Conservation (phyloP, 2,888 invertebrate genomes). For the Oxyteleia sp. region DNA sequence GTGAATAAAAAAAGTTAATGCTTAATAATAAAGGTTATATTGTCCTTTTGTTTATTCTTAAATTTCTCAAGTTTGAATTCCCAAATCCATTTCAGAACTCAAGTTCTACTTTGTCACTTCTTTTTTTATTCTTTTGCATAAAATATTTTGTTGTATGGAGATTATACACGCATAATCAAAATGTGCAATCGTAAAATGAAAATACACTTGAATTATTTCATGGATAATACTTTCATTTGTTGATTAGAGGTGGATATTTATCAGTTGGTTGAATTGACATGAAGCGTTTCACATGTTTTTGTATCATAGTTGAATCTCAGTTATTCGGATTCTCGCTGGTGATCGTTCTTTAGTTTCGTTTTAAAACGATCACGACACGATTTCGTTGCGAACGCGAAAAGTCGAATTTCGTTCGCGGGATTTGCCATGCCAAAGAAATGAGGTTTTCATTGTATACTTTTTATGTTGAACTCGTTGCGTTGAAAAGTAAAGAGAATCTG, state of each 20-base stretch:
- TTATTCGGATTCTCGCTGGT: conserved; percentile 37
- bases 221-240: conserved; percentile 36
- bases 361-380: conserved; percentile 2
- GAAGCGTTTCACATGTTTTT: too few species aligned
- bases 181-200: too few species aligned
- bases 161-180: background rate
- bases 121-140: too few species aligned
- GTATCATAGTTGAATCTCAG: conserved; percentile 34
- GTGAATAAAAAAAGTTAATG: too few species aligned
- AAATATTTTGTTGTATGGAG: too few species aligned
- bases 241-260: conserved; percentile 8
- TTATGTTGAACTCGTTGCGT: conserved; percentile 30
- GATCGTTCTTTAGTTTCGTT: background rate
- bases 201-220: conserved; percentile 16
- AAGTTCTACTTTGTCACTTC: too few species aligned
- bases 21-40: too few species aligned
- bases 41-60: too few species aligned
- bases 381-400: background rate
- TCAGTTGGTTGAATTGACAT: conserved; percentile 32
- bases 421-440: conserved; percentile 63
- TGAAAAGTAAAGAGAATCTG: conserved; percentile 45
- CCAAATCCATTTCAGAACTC: too few species aligned
- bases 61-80: too few species aligned
- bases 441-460: conserved; percentile 22
- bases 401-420: too few species aligned